These are phyloP conservation scores for Volucella zonaria DNA, from an alignment of 2,888 invertebrate genomes.

Conservation along the genomic window DNA sequence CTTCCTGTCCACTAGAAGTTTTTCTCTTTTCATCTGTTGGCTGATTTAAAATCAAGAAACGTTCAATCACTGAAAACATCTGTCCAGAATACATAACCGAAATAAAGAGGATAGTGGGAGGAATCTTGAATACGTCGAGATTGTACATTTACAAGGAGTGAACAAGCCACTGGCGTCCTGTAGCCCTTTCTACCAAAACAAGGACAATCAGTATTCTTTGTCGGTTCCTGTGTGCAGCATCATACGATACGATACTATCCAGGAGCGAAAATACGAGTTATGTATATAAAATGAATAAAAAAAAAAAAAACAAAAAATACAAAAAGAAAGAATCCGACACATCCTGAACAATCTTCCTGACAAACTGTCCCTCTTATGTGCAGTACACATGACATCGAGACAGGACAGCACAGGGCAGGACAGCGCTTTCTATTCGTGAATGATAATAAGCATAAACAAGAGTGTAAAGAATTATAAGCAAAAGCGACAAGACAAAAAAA, in stretches of 20 bases:
- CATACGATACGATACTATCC: conserved; percentile 58
- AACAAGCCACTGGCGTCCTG: conserved; percentile 54
- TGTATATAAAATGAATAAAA: conserved; percentile 24
- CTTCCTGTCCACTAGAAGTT: conserved; percentile 39
- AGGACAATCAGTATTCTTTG: conserved; percentile 66
- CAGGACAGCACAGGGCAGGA: conserved; percentile 18
- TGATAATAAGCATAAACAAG: conserved; percentile 75
- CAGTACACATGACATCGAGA: conserved; percentile 49
- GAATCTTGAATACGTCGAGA: conserved; percentile 39
- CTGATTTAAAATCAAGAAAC: conserved; percentile 72
- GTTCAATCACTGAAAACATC: conserved; percentile 73
- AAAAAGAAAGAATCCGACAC: neutral
- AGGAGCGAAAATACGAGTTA: conserved; percentile 35
- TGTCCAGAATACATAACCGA: conserved; percentile 66
- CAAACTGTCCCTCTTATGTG: conserved; percentile 65
- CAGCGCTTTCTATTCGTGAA: conserved; percentile 18
- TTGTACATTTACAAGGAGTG: conserved; percentile 60
- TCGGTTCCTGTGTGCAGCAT: conserved; percentile 51
- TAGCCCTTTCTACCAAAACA: conserved; percentile 16
- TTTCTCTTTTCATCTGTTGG: conserved; percentile 43
- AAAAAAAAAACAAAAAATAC: conserved; percentile 49
- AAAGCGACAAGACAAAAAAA: conserved; percentile 73
- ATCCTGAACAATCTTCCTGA: conserved; percentile 47
- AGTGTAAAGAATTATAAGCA: conserved; percentile 53
- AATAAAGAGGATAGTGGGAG: conserved; percentile 6